Evolutionary conservation across 1,140 invertebrate genomes (phyloP).

Genomic region (Venturia canescens): DNA sequence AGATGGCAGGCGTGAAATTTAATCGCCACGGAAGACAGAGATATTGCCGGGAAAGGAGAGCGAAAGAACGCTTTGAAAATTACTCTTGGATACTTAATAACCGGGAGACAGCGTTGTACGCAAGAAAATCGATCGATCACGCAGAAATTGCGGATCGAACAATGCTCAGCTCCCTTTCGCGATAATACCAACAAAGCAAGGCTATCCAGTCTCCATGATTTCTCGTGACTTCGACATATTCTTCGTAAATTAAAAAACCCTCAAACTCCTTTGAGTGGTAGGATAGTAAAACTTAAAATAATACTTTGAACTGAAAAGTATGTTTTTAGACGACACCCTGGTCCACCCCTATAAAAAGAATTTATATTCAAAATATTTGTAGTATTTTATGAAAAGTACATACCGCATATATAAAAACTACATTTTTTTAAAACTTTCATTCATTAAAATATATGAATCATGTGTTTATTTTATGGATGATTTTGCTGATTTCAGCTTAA

Average conservation of each 20-base stretch:
- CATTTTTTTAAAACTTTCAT: no score
- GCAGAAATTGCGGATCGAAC: conserved; percentile 39
- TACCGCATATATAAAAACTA: no score
- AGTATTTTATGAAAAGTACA: no score
- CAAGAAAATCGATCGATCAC: conserved; percentile 37
- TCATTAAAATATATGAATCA: no score
- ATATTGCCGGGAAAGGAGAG: not conserved
- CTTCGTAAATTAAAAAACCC: not conserved
- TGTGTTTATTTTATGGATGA: no score
- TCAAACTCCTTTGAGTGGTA: not conserved
- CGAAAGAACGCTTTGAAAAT: conserved; percentile 1
- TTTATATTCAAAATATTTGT: no score
- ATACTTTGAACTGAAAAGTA: no score
- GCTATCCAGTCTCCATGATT: not conserved
- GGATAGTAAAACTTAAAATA: no score
- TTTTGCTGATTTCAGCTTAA: no score
- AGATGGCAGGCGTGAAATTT: conserved; percentile 36
- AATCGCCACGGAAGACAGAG: not conserved
- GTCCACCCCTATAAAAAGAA: no score
- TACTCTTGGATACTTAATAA: conserved; percentile 10
- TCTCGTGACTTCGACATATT: not conserved
- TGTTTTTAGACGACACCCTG: no score
- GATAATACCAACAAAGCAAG: conserved; percentile 1
- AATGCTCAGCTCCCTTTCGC: not conserved
- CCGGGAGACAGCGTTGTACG: not conserved